These are phyloP conservation scores for Leistus spinibarbis DNA, from an alignment of 2,888 invertebrate genomes.

Conservation along the genomic window DNA sequence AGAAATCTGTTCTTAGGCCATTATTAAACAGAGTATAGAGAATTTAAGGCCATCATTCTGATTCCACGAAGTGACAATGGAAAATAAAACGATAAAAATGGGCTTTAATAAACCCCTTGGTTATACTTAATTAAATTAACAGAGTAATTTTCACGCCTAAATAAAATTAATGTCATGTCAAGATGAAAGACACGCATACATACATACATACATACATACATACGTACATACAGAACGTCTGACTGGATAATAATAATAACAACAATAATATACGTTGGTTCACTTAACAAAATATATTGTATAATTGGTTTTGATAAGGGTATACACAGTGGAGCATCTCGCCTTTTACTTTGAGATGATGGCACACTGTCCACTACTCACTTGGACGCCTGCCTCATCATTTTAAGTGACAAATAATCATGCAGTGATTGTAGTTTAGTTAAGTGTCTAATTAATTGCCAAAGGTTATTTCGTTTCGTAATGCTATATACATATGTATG, in stretches of 20 bases:
- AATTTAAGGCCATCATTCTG: too few relatives aligned
- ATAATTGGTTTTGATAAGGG: constrained; percentile 60
- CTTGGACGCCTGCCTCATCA: constrained; percentile 52
- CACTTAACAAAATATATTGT: constrained; percentile 57
- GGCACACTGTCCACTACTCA: constrained; percentile 21
- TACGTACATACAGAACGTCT: constrained; percentile 54
- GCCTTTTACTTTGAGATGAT: constrained; percentile 1
- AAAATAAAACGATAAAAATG: not conserved
- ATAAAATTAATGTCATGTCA: constrained; percentile 40
- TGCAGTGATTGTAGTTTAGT: constrained; percentile 51
- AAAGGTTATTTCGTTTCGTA: constrained; percentile 56
- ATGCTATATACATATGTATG: too few relatives aligned
- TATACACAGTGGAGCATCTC: constrained; percentile 47
- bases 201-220: too few relatives aligned
- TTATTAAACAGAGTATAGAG: too few relatives aligned
- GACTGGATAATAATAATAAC: constrained; percentile 57
- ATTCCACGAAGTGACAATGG: not conserved
- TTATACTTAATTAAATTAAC: constrained; percentile 34
- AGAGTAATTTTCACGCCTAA: constrained; percentile 38
- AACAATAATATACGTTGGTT: constrained; percentile 55
- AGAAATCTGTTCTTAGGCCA: too few relatives aligned
- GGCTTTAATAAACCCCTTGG: not conserved
- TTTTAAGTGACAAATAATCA: constrained; percentile 59
- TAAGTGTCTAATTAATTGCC: constrained; percentile 55
- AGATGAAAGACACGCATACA: too few relatives aligned